Base-by-base conservation (phyloP, 2,888 invertebrate species). In the Tetragonula carbonaria region DNA sequence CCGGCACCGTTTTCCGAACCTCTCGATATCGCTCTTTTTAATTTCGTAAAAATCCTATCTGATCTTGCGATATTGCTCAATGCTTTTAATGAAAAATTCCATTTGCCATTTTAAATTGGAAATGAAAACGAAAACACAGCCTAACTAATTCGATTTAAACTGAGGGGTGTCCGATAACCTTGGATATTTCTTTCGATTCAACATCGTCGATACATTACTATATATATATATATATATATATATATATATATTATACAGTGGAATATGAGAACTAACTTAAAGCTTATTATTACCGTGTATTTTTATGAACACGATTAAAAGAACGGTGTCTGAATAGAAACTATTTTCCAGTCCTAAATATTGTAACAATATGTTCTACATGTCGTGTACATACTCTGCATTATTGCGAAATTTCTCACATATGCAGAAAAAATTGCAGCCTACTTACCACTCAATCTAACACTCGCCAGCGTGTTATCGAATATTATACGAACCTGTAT, bases 21-120 rank as follows among this genome's bases (percentile, higher is more conserved):
- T 57, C 71, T 23, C 72, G 50, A 51, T 63, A 59, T 21, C 70
- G 33, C 28, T 8, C 21, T 50, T 59, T 70, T 70, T 80, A 70
- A 74, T 80, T 70, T 70, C 21, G n/a, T 70, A 68, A 65, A 80
- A 74, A 70, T 57, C 33, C 51, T 73, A 65, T 78, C 55, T 28
- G 78, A 78, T 74, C 73, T 33, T 55, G 28, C 21, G 65, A 45
- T 57, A 65, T 59, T 28, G 55, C 53, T 16, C 50, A n/a, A 21
- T 21, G 23, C 38, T 78, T 65, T 71, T 50, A 53, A 50, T 45
- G 75, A 50, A 71, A 78, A 57, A 78, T 65, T 51, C n/a, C 23
- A 65, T 71, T 71, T 23, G 11, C n/a, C 4, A n/a, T 57, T 66
- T 66, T 59, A 71, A 71, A 71, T 66, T 51, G 38, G 13, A 67